phyloP scores from a whole-genome alignment of 2,113 vertebrate genomes.

The Cavia porcellus region DNA sequence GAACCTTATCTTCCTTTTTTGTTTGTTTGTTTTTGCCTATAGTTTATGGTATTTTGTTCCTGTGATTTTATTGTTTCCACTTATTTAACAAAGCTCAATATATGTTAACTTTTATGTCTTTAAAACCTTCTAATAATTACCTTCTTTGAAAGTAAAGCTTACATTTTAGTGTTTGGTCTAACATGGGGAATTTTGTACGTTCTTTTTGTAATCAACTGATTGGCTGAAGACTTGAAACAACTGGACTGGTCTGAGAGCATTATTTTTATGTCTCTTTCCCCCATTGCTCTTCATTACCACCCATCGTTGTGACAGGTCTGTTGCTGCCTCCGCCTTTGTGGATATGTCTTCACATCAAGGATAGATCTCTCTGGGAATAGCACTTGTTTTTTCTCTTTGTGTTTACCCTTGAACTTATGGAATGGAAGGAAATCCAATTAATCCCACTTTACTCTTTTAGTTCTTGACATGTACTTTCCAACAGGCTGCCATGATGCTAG shows the following conservation, averaged over 20 bases:
- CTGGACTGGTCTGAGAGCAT: not conserved
- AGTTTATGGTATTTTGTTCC: constrained; percentile 55
- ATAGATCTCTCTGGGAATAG: constrained; percentile 36
- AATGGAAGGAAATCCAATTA: constrained; percentile 65
- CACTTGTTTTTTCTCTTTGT: constrained; percentile 61
- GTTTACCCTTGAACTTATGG: constrained; percentile 59
- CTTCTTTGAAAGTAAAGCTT: constrained; percentile 37
- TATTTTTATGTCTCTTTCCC: not conserved
- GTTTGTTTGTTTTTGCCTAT: not conserved
- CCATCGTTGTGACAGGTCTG: not conserved
- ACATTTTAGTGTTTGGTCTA: constrained; percentile 4
- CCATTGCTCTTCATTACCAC: constrained; percentile 48
- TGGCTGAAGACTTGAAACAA: constrained; percentile 32
- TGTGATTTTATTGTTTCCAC: constrained; percentile 53
- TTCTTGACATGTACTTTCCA: constrained; percentile 49
- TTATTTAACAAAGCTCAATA: constrained; percentile 51
- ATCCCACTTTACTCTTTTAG: constrained; percentile 44
- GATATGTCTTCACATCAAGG: constrained; percentile 57
- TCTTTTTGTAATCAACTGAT: constrained; percentile 60
- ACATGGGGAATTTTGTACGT: not conserved
- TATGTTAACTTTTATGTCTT: constrained; percentile 48
- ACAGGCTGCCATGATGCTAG: not conserved
- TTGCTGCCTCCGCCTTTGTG: not conserved
- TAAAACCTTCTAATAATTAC: constrained; percentile 26
- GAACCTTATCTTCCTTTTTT: not conserved